These are phyloP conservation scores for Sebastes reedi DNA, from an alignment of 2,797 vertebrate species.

Conservation along the genomic window DNA sequence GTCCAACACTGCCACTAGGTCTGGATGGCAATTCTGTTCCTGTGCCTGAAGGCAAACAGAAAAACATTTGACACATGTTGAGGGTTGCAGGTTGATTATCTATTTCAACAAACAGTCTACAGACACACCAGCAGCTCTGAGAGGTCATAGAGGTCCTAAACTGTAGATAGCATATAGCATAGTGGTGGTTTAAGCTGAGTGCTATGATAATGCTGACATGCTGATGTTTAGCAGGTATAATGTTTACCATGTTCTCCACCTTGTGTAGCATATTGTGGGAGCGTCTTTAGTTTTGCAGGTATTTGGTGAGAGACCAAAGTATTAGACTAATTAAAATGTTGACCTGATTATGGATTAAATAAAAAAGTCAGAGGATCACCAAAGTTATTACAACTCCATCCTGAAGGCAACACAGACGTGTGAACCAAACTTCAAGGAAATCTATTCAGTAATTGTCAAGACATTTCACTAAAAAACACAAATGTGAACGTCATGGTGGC, in stretches of 20 bases:
- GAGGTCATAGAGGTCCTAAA: neutral
- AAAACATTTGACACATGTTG: neutral
- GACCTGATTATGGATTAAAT: neutral
- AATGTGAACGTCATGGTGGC: too few species aligned
- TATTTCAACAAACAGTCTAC: neutral
- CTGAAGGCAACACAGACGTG: too few species aligned
- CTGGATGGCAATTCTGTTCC: conserved; percentile 55
- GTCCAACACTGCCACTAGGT: conserved; percentile 75
- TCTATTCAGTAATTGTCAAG: too few species aligned
- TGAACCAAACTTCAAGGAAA: too few species aligned
- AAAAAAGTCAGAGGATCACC: neutral
- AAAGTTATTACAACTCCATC: neutral
- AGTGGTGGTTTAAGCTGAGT: neutral
- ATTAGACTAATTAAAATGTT: neutral
- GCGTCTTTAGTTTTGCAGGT: neutral
- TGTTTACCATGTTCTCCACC: neutral
- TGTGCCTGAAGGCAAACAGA: conserved; percentile 61
- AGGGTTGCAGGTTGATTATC: neutral
- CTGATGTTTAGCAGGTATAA: neutral
- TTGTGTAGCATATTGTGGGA: neutral
- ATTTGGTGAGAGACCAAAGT: too few species aligned
- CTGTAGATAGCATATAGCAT: neutral
- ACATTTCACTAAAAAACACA: too few species aligned
- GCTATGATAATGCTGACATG: neutral
- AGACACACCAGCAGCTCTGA: neutral